Evolutionary conservation across 2,797 vertebrate species (phyloP), one percentile per base, ranked within the genome.

Genomic region (Pseudomugil tenellus): DNA sequence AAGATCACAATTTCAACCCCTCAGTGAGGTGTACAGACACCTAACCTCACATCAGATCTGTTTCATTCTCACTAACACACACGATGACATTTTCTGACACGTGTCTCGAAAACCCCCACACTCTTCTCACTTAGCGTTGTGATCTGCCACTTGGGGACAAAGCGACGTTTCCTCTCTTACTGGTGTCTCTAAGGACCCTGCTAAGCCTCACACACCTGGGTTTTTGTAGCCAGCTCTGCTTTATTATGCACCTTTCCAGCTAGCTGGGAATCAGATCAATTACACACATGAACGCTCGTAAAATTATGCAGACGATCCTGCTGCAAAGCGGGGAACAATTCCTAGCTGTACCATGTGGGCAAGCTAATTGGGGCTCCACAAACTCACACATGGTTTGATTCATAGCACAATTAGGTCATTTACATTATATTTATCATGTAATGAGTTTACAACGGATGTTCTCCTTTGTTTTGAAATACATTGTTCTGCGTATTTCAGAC

Each of bases 171-270:
- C 49, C 63, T 48, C 55, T 58, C 25, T 67, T 65, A 49, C 73
- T 6, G 6, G 17, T 16, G 51, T 88, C 83, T 86, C 84, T 8
- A 48, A 81, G 73, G 84, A 83, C 79, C 70, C 67, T 4, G 58
- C 62, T n/a, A 14, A 76, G 62, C 63, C 78, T 74, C 74, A 37
- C 75, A 80, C 88, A 88, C 84, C 83, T 87, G 84, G 74, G 28
- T 81, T 79, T 81, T 79, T 79, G 70, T 9, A 49, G 73, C 54
- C 80, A 63, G 28, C 77, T 79, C 70, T 56, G 78, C 74, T 89
- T 83, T 85, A 87, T 88, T 81, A 58, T 80, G 81, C 48, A 67
- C 76, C 66, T 81, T 84, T 84, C 79, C 58, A 77, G 67, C 70
- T 64, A 64, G 71, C 60, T 49, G 62, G 77, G 68, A 87, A 75